Evolutionary conservation across 2,113 vertebrate genomes (phyloP).

Genomic region (Elephas maximus): DNA sequence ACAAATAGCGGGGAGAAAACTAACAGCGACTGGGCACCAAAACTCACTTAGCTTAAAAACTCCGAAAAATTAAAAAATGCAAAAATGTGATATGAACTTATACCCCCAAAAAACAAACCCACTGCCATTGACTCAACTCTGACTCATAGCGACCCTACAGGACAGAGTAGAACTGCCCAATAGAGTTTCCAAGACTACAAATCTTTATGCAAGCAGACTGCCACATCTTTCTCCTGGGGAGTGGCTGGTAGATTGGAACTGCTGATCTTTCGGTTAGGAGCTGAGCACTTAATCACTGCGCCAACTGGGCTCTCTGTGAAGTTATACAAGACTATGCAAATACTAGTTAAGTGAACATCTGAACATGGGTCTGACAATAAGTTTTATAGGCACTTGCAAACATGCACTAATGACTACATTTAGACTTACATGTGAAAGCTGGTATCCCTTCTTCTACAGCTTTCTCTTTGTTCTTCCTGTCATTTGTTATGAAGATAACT

Average conservation of each 20-base stretch:
- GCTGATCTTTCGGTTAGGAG: too few relatives aligned
- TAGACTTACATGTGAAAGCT: slow-evolving; percentile 94
- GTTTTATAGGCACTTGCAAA: not conserved
- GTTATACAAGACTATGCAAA: not conserved
- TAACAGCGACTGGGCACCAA: not conserved
- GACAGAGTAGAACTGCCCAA: too few relatives aligned
- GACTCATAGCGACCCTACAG: too few relatives aligned
- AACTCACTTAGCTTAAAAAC: slow-evolving; percentile 18
- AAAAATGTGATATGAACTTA: not conserved
- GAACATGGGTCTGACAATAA: not conserved
- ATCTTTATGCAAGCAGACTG: too few relatives aligned
- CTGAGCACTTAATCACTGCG: too few relatives aligned
- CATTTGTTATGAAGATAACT: slow-evolving; percentile 97
- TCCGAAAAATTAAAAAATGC: not conserved
- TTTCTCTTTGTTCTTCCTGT: slow-evolving; percentile 95
- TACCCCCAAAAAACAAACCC: too few relatives aligned
- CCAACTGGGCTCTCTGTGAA: not conserved
- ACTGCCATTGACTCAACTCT: too few relatives aligned
- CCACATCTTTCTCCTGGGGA: too few relatives aligned
- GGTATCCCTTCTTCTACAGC: slow-evolving; percentile 92
- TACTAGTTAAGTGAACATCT: not conserved
- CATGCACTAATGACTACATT: not conserved
- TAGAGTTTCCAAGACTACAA: too few relatives aligned
- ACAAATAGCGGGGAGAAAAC: not conserved
- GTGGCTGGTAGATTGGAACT: too few relatives aligned